phyloP scores from a whole-genome alignment of 2,113 vertebrate species.

The Loxodonta africana region DNA sequence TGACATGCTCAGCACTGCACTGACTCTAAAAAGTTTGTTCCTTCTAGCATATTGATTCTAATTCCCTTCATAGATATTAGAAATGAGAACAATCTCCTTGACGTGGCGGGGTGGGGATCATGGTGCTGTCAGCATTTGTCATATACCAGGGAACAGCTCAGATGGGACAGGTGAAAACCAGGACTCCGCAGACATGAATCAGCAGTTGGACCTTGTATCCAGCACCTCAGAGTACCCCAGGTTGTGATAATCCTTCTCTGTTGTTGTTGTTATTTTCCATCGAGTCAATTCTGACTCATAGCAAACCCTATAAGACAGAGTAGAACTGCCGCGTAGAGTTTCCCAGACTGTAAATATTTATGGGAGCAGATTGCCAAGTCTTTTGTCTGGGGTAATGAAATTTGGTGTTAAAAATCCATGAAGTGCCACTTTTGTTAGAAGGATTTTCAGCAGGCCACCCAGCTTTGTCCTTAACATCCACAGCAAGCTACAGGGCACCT shows the following conservation, averaged over 20 bases:
- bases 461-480: slow-evolving; percentile 19
- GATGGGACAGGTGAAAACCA: slow-evolving; percentile 31
- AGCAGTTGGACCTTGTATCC: slow-evolving; percentile 7
- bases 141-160: not conserved
- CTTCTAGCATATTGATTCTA: slow-evolving; percentile 59
- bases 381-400: not conserved
- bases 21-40: slow-evolving; percentile 35
- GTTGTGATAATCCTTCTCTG: not conserved
- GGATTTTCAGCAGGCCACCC: not conserved
- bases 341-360: not conserved
- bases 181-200: not conserved
- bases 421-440: not conserved
- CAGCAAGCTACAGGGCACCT: not conserved
- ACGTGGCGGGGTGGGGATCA: not conserved
- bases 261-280: not conserved
- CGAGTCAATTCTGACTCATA: not conserved
- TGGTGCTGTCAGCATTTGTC: slow-evolving; percentile 9
- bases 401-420: not conserved
- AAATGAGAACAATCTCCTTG: slow-evolving; percentile 45
- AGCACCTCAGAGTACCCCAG: not conserved
- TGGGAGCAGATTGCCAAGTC: not conserved
- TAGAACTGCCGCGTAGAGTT: not conserved
- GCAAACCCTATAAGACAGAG: not conserved
- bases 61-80: slow-evolving; percentile 59
- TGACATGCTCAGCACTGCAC: not conserved